Evolutionary conservation across 1,140 invertebrate genomes (phyloP), one percentile per base, ranked within the genome.

Genomic region (fruit fly (Drosophila melanogaster)): DNA sequence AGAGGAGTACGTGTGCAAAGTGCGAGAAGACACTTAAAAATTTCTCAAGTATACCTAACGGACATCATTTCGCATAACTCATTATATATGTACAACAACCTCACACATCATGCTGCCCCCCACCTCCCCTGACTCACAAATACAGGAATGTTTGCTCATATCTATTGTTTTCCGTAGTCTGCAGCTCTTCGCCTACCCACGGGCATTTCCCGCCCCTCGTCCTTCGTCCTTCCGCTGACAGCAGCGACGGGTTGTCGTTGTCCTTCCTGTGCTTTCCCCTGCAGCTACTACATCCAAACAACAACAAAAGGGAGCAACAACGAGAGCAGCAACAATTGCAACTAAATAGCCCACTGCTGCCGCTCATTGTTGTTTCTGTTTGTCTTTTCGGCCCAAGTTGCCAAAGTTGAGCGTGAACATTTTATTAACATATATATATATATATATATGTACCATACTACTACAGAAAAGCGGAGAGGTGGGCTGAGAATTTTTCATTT

Each of bases 1-100:
- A 24, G 56, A 19, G 56, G 46, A 26, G 70, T 26, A 57, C 30
- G 30, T 69, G 53, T 50, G 51, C 44, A 47, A 62, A 65, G 73
- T 55, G 58, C 40, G 71, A 70, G 76, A 50, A 66, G 60, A 80
- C 84, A 79, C 79, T 89, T 84, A 57, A 77, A 86, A 89, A 80
- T 84, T 89, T 77, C 79, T 80, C 84, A 90, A 87, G 84, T 80
- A 89, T 84, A 79, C 79, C 84, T 89, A 84, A 78, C 84, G 84
- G 84, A 89, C 84, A 89, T 84, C 79, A 84, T 87, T 80, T 77
- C 54, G 71, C 66, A 55, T 69, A 77, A 89, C 66, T 86, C 61
- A 84, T 72, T 77, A 73, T 76, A 26, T 57, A 55, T 65, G 55
- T 60, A 70, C 53, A 53, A 59, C 49, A 55, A 40, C 22, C 38